phyloP scores from a whole-genome alignment of 1,140 invertebrate genomes.

The Battus philenor region DNA sequence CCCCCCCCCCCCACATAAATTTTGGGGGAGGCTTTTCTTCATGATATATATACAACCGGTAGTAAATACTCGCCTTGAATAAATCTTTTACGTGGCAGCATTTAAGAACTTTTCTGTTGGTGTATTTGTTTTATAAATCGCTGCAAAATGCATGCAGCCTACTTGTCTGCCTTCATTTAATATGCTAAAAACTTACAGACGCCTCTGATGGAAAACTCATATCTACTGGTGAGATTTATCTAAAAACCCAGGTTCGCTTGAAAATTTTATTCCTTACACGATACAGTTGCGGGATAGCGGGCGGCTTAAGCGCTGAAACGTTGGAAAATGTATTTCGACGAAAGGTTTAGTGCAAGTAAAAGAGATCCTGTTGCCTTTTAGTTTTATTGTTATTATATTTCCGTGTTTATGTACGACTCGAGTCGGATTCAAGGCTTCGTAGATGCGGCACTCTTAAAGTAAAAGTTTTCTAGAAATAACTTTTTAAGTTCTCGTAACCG shows the following conservation, averaged over 20 bases:
- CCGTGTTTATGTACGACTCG: conserved; percentile 10
- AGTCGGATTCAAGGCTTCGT: neutral
- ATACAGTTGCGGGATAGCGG: conserved; percentile 7
- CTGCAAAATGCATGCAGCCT: neutral
- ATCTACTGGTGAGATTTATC: conserved; percentile 14
- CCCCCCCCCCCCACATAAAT: no score
- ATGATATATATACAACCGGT: no score
- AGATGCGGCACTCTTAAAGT: conserved; percentile 8
- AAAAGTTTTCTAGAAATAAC: conserved; percentile 12
- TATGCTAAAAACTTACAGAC: conserved; percentile 21
- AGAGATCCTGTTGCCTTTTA: conserved; percentile 7
- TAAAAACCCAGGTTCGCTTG: conserved; percentile 19
- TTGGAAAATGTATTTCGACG: conserved; percentile 9
- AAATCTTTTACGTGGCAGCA: no score
- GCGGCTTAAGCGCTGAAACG: conserved; percentile 13
- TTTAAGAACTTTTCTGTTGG: no score
- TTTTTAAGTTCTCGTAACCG: conserved; percentile 9
- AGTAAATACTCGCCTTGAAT: no score
- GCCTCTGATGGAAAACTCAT: conserved; percentile 5
- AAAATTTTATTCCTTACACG: conserved; percentile 23
- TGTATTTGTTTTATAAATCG: no score
- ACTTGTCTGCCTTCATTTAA: conserved; percentile 19
- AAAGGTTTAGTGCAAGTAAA: conserved; percentile 11
- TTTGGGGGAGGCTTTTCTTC: no score
- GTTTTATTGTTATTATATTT: conserved; percentile 18